phyloP scores from a whole-genome alignment of 2,888 invertebrate species.

The Resseliella maxima region DNA sequence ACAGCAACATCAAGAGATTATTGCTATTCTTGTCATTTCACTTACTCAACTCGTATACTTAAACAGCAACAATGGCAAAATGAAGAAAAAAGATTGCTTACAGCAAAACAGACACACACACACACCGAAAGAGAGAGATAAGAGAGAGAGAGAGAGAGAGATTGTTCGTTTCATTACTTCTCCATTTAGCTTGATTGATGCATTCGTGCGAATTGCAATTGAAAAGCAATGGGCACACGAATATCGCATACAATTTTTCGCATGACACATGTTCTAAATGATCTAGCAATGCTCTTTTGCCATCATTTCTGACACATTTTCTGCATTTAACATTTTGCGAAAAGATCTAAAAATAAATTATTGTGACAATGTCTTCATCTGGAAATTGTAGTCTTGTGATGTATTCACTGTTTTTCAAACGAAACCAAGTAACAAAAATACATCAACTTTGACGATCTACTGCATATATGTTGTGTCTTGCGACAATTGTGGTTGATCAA shows the following conservation, averaged over 20 bases:
- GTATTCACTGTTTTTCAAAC: neutral
- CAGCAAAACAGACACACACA: too few relatives aligned
- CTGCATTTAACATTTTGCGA: neutral
- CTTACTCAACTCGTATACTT: neutral
- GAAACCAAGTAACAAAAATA: too few relatives aligned
- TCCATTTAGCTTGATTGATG: too few relatives aligned
- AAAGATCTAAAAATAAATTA: neutral
- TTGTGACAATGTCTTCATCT: neutral
- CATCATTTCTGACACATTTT: neutral
- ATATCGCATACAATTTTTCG: neutral
- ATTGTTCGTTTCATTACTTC: too few relatives aligned
- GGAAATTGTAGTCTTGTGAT: neutral
- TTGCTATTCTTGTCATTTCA: neutral
- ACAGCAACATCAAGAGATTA: slow-evolving; percentile 29
- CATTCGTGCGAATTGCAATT: too few relatives aligned
- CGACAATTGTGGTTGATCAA: neutral
- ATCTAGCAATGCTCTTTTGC: neutral
- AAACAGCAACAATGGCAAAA: neutral
- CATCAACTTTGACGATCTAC: neutral
- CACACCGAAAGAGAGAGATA: too few relatives aligned
- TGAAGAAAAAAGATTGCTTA: neutral
- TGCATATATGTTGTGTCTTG: neutral
- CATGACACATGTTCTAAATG: slow-evolving; percentile 14
- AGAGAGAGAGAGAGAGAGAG: too few relatives aligned
- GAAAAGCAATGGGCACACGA: too few relatives aligned